A percentile compares a stretch with the other conserved stretches of the same genome.
Evolutionary conservation across 2,113 vertebrate species (phyloP).

Genomic region (Siniperca chuatsi): DNA sequence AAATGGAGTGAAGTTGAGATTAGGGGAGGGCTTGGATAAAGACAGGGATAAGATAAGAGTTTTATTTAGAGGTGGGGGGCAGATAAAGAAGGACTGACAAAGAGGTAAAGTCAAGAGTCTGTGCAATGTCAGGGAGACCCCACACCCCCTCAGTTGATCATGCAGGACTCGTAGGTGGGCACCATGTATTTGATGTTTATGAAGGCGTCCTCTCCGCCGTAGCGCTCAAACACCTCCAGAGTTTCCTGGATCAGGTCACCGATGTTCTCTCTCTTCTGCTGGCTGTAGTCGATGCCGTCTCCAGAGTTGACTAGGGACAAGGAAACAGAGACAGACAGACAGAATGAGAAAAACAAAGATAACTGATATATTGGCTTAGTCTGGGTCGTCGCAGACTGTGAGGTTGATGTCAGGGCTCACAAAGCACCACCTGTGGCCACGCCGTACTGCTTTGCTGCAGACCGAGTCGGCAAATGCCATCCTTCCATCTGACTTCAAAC

Average conservation of each 20-base stretch:
- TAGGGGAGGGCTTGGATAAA: neutral
- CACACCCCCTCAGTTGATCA: slow-evolving; percentile 78
- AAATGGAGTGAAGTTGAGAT: slow-evolving; percentile 1
- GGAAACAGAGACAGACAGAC: slow-evolving; percentile 35
- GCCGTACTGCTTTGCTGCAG: slow-evolving; percentile 22
- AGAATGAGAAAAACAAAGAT: slow-evolving; percentile 10
- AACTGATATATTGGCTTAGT: neutral
- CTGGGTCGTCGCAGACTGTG: slow-evolving; percentile 7
- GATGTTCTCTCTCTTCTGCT: slow-evolving; percentile 92
- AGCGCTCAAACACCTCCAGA: slow-evolving; percentile 91
- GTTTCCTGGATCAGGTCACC: slow-evolving; percentile 95
- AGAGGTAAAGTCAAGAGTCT: slow-evolving; percentile 14
- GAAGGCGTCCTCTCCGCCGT: slow-evolving; percentile 91
- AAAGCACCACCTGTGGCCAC: slow-evolving; percentile 60
- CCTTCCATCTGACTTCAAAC: slow-evolving; percentile 72
- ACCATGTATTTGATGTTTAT: slow-evolving; percentile 98
- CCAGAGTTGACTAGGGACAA: slow-evolving; percentile 88
- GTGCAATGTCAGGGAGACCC: neutral
- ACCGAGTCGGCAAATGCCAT: slow-evolving; percentile 51
- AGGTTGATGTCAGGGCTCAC: slow-evolving; percentile 44
- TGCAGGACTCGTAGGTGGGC: slow-evolving; percentile 93
- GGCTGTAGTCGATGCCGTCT: slow-evolving; percentile 92
- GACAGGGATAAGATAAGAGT: slow-evolving; percentile 15
- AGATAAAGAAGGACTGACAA: neutral
- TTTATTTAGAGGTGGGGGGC: neutral